A percentile compares a stretch with the other conserved stretches of the same genome.
Conservation (phyloP, 1,140 invertebrate species). For the Ceratosolen fusciceps region DNA sequence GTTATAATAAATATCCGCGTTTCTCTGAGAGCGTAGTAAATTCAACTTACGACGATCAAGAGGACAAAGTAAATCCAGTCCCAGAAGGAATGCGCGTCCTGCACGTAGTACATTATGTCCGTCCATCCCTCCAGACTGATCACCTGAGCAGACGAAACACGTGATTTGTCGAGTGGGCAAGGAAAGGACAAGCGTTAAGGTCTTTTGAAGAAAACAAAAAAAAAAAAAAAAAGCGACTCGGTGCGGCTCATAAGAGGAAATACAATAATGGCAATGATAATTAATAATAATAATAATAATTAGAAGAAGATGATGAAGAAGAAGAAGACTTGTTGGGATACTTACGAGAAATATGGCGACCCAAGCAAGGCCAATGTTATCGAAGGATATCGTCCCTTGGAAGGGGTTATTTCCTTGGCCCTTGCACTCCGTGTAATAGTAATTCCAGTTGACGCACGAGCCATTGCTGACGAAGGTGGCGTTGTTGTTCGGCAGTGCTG, state of each 20-base stretch:
- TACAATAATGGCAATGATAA: too few species aligned
- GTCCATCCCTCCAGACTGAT: constrained; percentile 95
- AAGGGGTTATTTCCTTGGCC: constrained; percentile 96
- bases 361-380: constrained; percentile 99
- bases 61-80: constrained; percentile 99
- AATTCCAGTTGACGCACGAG: constrained; percentile 98
- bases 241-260: too few species aligned
- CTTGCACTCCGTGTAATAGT: constrained; percentile 96
- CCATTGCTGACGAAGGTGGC: constrained; percentile 71
- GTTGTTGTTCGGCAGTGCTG: constrained; percentile 69
- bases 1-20: too few species aligned
- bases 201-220: neutral
- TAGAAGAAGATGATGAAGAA: constrained; percentile 3
- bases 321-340: constrained; percentile 50
- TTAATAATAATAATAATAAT: too few species aligned
- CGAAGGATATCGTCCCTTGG: constrained; percentile 99
- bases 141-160: constrained; percentile 74
- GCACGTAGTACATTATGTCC: constrained; percentile 99
- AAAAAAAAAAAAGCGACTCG: too few species aligned
- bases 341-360: constrained; percentile 99
- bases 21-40: too few species aligned
- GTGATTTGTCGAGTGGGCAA: neutral
- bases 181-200: neutral
- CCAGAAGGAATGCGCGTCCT: constrained; percentile 99
- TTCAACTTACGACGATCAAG: constrained; percentile 93